Conservation (phyloP, 2,113 vertebrate genomes). For the Columba livia region DNA sequence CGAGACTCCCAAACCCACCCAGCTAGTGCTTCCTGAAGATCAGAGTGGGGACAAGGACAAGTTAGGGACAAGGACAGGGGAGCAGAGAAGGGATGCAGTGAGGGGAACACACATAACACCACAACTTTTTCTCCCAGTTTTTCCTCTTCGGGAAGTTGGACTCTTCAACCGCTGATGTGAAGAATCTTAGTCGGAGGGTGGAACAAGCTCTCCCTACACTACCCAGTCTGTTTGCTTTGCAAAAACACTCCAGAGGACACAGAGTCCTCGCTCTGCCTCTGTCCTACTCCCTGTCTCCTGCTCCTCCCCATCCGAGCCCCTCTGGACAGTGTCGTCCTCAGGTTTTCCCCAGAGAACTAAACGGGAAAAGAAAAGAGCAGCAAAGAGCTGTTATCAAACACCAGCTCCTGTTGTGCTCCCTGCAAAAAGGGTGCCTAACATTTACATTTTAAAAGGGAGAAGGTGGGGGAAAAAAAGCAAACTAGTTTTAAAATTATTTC, state of each 20-base stretch:
- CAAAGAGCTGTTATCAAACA: not conserved
- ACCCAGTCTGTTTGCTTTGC: not conserved
- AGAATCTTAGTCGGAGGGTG: not conserved
- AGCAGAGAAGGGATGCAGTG: not conserved
- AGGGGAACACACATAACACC: not conserved
- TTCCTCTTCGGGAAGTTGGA: not conserved
- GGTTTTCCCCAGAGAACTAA: not conserved
- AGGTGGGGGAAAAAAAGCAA: not conserved
- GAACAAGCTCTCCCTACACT: not conserved
- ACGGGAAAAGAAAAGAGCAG: not conserved
- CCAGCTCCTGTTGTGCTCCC: not conserved
- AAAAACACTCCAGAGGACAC: not conserved
- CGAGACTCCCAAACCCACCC: not conserved
- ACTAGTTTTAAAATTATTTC: not conserved
- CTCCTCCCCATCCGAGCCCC: not conserved
- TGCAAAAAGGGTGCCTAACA: not conserved
- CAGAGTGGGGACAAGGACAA: not conserved
- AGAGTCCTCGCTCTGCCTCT: not conserved
- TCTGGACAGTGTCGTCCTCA: not conserved
- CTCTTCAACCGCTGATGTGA: not conserved
- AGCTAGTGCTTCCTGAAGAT: not conserved
- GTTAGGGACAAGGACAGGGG: fast-evolving
- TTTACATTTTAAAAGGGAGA: not conserved
- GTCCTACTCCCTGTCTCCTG: not conserved
- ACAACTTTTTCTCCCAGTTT: not conserved